These are phyloP conservation scores for Thalassaphorura encarpata DNA, from an alignment of 1,140 invertebrate species.

Conservation along the genomic window DNA sequence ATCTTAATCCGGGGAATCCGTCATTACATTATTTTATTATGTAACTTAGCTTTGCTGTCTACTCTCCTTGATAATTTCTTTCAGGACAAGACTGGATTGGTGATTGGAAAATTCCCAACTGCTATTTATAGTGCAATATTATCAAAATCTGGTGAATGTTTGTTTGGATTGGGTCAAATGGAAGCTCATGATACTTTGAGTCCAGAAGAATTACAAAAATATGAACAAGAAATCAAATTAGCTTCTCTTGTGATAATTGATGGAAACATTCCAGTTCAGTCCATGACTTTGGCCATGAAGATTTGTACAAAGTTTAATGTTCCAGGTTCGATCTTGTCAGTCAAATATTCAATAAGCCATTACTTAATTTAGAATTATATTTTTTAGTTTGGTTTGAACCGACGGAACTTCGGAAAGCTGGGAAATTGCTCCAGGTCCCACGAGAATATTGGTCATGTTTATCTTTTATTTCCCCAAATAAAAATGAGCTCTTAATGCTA, in stretches of 20 bases:
- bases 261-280: constrained; percentile 59
- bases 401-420: constrained; percentile 50
- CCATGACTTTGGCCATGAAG: constrained; percentile 53
- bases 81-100: constrained; percentile 25
- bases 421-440: constrained; percentile 45
- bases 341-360: neutral
- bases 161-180: constrained; percentile 73
- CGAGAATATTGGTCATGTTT: constrained; percentile 40
- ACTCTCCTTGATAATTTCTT: too few species aligned
- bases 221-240: constrained; percentile 12
- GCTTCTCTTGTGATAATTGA: constrained; percentile 67
- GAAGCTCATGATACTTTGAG: constrained; percentile 61
- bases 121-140: constrained; percentile 65
- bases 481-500: constrained; percentile 44
- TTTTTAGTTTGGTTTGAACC: constrained; percentile 56
- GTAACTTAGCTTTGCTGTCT: too few species aligned
- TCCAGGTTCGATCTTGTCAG: constrained; percentile 49
- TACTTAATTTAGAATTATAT: neutral
- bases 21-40: too few species aligned
- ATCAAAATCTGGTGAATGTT: constrained; percentile 60
- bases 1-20: too few species aligned
- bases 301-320: constrained; percentile 50
- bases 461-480: constrained; percentile 57
- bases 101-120: constrained; percentile 39
- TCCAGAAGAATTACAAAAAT: constrained; percentile 36